Base-by-base conservation (phyloP, 2,888 invertebrate genomes). In the Epinotia brunnichana region DNA sequence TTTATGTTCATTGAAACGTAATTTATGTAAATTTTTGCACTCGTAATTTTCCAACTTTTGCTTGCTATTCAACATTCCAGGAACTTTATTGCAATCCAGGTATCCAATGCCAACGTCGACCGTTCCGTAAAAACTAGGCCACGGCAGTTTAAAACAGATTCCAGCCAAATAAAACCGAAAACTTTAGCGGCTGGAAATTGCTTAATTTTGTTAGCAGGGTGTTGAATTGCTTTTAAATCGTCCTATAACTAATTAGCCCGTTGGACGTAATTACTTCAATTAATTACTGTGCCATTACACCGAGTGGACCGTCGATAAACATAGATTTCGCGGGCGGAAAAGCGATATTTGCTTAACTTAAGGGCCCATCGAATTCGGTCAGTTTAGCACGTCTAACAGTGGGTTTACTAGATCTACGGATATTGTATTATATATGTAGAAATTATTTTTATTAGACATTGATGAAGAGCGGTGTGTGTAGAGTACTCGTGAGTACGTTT, bases 291-390 rank as follows among this genome's bases (percentile, higher is more conserved):
- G 77, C 81, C 80, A 81, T 80, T 81, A 80, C 79, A 77, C 75
- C 77, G 72, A 78, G 51, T 76, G 76, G 76, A 68, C 74, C 70
- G 54, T 64, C 74, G 75, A 80, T 79, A 82, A 81, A 82, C 79
- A 80, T 77, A 80, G 81, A 80, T 80, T 79, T 77, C 79, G 80
- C 75, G 76, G 80, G 76, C 78, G 82, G 82, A 83, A 82, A 77
- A 81, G 76, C 77, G 74, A 80, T 85, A 83, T 86, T 85, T 84
- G 82, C 82, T 56, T 41, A 66, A 82, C 81, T 81, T 79, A 81
- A 80, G 66, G 41, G 41, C 39, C 54, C n/a, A 41, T 41, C 66
- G 4, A 15, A 59, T 39, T 3, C 35, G 39, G 35, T 11, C 39
- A 15, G n/a, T 5, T 15, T 15, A 29, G 11, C 54, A 54, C 54